Evolutionary conservation across 2,888 invertebrate species (phyloP).

Genomic region (Herminia tarsipennalis): DNA sequence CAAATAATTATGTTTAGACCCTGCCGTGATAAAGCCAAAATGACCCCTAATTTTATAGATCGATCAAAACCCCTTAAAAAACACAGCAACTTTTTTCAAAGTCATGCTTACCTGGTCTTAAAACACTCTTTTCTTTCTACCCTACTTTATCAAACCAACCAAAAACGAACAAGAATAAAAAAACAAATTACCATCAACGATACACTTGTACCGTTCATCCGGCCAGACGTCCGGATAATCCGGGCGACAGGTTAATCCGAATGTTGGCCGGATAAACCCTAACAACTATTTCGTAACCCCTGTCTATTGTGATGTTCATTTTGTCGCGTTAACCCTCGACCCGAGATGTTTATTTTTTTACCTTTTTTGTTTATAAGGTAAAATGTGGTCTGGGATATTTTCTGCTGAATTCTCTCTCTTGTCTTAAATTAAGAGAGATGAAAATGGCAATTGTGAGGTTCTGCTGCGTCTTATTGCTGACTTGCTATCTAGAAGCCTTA

Average conservation of each 20-base stretch:
- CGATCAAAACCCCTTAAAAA: too few species aligned
- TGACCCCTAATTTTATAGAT: too few species aligned
- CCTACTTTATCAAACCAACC: background rate
- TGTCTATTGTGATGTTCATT: slow-evolving; percentile 43
- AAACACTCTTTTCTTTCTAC: too few species aligned
- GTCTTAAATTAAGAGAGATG: too few species aligned
- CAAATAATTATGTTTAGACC: too few species aligned
- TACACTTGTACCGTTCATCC: slow-evolving; percentile 53
- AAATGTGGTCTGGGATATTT: background rate
- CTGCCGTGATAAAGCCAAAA: too few species aligned
- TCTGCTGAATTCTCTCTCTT: too few species aligned
- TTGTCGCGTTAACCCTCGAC: slow-evolving; percentile 19
- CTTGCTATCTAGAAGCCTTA: too few species aligned
- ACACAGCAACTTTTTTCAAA: too few species aligned
- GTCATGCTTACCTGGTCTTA: too few species aligned
- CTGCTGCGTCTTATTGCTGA: too few species aligned
- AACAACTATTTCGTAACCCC: slow-evolving; percentile 51
- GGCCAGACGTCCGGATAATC: slow-evolving; percentile 47
- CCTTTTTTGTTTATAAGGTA: slow-evolving; percentile 3
- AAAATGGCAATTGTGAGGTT: too few species aligned
- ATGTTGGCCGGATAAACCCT: slow-evolving; percentile 44
- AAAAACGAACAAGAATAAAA: slow-evolving; percentile 1
- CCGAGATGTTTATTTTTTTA: background rate
- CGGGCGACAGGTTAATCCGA: slow-evolving; percentile 66
- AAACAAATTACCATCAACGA: slow-evolving; percentile 34